Base-by-base conservation (phyloP, 2,888 invertebrate species). In the Trissolcus japonicus region DNA sequence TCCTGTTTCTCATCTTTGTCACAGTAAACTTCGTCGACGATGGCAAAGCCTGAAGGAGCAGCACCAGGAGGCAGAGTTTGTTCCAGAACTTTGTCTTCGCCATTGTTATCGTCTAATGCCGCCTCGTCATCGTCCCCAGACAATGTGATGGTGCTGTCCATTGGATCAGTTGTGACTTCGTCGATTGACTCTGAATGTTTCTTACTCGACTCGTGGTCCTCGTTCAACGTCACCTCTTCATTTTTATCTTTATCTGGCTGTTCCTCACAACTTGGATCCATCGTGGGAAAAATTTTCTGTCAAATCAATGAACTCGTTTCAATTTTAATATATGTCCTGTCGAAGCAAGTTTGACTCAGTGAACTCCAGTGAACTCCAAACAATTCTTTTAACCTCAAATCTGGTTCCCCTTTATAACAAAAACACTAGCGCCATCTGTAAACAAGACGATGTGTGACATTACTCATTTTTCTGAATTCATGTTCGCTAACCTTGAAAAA, bases 11-110 rank as follows among this genome's bases (percentile, higher is more conserved):
- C 21, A 4, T 53, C 54, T 6, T 56, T 53, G 0, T 71, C 62
- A 7, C 73, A 60, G 35, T 77, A 57, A 14, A 80, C 79, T 21
- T 85, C 83, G 63, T 83, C 84, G 19, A 84, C 21, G 7, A 84
- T 48, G 6, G 82, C 65, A 35, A 80, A 83, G 6, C 82, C 84
- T 4, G 81, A 74, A 0, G 83, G 82, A 4, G 83, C 83, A 17
- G 61, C 80, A 13, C 83, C 84, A 55, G 82, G 81, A n/a, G 83
- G 82, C 29, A 84, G 59, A 4, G 83, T 83, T 63, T 69, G 78
- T 14, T 78, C 77, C 53, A 78, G 14, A 43, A 17, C 6, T 6
- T 57, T 50, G 2, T 9, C 1, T 9, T 2, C 16, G 6, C 57
- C 63, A 4, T 61, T 16, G 17, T 16, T 46, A 7, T 67, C 57